Evolutionary conservation across 2,888 invertebrate species (phyloP).

Genomic region (Vesta saturnalis): DNA sequence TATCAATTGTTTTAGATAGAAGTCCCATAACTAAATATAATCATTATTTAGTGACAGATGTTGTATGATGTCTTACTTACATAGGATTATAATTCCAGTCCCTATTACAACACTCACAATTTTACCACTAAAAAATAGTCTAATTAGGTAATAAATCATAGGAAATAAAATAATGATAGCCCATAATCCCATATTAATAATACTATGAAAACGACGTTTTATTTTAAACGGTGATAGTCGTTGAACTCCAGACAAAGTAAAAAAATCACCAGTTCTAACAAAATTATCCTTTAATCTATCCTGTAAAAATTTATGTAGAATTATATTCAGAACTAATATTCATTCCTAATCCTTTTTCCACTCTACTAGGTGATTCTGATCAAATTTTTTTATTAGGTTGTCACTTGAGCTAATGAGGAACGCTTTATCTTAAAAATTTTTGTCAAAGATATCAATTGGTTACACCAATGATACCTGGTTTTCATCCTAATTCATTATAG

Average conservation of each 20-base stretch:
- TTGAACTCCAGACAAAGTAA: constrained; percentile 77
- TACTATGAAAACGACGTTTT: constrained; percentile 70
- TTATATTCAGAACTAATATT: too few species aligned
- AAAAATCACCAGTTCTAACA: constrained; percentile 80
- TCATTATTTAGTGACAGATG: not conserved
- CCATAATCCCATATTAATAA: constrained; percentile 81
- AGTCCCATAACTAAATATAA: constrained; percentile 67
- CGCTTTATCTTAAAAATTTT: too few species aligned
- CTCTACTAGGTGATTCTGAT: too few species aligned
- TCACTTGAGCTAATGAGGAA: too few species aligned
- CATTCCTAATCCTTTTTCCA: too few species aligned
- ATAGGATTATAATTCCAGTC: constrained; percentile 74
- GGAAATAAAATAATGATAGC: constrained; percentile 73
- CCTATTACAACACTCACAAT: constrained; percentile 75
- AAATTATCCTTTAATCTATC: constrained; percentile 81
- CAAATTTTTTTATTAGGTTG: too few species aligned
- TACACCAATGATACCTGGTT: too few species aligned
- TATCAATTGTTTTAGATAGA: constrained; percentile 81
- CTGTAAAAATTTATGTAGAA: too few species aligned
- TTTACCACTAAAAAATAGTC: constrained; percentile 77
- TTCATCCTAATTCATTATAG: too few species aligned
- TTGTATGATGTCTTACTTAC: constrained; percentile 73
- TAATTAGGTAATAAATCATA: constrained; percentile 75
- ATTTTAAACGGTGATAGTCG: constrained; percentile 69
- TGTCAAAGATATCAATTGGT: too few species aligned